Evolutionary conservation across 2,888 invertebrate species (phyloP).

Genomic region (Archips xylosteana): DNA sequence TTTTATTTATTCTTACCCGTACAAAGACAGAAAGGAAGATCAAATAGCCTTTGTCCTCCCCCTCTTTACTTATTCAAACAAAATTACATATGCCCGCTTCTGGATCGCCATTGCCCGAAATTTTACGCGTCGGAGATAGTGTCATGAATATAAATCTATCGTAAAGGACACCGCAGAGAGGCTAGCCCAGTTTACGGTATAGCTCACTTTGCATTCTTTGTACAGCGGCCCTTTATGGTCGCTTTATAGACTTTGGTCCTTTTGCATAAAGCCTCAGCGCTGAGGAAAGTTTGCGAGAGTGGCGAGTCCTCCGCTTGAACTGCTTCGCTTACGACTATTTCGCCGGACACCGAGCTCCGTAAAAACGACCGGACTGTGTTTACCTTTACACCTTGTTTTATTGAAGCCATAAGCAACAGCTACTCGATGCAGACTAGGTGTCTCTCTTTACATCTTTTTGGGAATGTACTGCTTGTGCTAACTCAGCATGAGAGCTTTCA

Average conservation of each 20-base stretch:
- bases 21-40: conserved; percentile 71
- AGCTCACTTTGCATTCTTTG: conserved; percentile 85
- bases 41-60: conserved; percentile 84
- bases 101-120: conserved; percentile 84
- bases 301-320: conserved; percentile 37
- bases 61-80: conserved; percentile 85
- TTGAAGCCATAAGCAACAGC: conserved; percentile 14
- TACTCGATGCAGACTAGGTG: neutral
- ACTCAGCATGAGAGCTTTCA: neutral
- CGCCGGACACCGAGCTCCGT: conserved; percentile 22
- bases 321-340: conserved; percentile 43
- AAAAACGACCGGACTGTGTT: conserved; percentile 28
- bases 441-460: neutral
- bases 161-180: conserved; percentile 81
- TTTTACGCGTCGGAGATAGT: conserved; percentile 84
- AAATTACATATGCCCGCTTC: conserved; percentile 85
- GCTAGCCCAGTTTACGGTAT: conserved; percentile 75
- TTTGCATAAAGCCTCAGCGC: conserved; percentile 78
- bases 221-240: conserved; percentile 78
- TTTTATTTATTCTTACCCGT: conserved; percentile 76
- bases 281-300: conserved; percentile 54
- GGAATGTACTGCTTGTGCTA: neutral
- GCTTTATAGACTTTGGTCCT: conserved; percentile 81
- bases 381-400: conserved; percentile 35
- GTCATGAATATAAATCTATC: conserved; percentile 86